A percentile compares a stretch with the other conserved stretches of the same genome.
phyloP scores from a whole-genome alignment of 2,797 vertebrate genomes.

The Characodon lateralis region DNA sequence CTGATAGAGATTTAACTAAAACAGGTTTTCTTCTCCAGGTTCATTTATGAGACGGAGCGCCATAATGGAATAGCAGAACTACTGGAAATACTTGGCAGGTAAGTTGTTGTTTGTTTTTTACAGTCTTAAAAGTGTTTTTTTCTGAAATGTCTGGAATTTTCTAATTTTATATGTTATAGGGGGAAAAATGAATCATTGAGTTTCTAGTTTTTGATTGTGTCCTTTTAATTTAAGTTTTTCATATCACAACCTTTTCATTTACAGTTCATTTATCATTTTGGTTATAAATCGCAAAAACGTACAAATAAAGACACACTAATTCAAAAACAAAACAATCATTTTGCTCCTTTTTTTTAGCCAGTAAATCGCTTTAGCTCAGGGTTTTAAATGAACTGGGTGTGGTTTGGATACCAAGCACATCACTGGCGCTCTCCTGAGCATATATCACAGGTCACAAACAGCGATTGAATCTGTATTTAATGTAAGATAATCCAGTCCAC shows the following conservation, averaged over 20 bases:
- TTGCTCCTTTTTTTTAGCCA: too few relatives aligned
- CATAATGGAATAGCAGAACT: constrained; percentile 99
- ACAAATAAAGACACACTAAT: not conserved
- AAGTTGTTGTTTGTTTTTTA: constrained; percentile 17
- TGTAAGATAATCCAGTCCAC: not conserved
- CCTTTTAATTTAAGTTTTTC: not conserved
- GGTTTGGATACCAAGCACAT: too few relatives aligned
- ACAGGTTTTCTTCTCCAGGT: constrained; percentile 74
- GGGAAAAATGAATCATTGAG: not conserved
- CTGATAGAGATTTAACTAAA: not conserved
- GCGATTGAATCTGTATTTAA: not conserved
- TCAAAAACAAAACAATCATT: not conserved
- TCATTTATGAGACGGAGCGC: constrained; percentile 99
- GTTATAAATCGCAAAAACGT: not conserved
- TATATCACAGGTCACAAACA: not conserved
- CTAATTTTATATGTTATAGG: not conserved
- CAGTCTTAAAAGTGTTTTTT: too few relatives aligned
- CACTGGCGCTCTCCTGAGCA: not conserved
- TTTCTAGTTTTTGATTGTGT: not conserved
- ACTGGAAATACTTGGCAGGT: constrained; percentile 99
- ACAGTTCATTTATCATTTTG: not conserved
- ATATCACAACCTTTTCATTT: not conserved
- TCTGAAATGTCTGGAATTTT: not conserved
- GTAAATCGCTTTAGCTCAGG: too few relatives aligned
- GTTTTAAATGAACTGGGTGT: too few relatives aligned